Conservation (phyloP, 2,888 invertebrate genomes). For the Cyclophora punctaria region DNA sequence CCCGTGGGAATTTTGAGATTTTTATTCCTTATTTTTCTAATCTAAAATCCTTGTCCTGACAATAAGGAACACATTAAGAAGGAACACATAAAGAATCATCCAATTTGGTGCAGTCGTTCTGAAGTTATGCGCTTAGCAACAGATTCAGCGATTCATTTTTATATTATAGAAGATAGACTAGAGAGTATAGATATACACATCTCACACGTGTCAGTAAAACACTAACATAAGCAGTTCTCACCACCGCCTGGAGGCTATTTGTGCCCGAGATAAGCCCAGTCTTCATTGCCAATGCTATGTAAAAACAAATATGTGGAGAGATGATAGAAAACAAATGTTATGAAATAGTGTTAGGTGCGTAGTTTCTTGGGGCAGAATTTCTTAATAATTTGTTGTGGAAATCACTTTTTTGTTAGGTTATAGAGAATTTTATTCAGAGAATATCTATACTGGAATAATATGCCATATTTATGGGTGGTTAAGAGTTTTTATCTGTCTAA, state of each 20-base stretch:
- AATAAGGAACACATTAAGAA: no score
- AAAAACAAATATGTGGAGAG: conserved; percentile 12
- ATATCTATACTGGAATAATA: neutral
- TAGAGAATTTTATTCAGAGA: neutral
- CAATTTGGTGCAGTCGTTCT: no score
- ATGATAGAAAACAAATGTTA: conserved; percentile 3
- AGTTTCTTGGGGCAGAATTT: neutral
- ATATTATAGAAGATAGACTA: no score
- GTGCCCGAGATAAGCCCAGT: conserved; percentile 32
- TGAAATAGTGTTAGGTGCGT: neutral
- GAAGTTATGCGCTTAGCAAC: no score
- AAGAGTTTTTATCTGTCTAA: neutral
- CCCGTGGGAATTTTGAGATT: no score
- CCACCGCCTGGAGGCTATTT: conserved; percentile 33
- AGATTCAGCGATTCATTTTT: no score
- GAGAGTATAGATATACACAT: no score
- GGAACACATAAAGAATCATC: no score
- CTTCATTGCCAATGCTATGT: conserved; percentile 24
- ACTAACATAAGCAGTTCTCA: conserved; percentile 20
- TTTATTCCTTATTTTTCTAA: no score
- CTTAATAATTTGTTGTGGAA: neutral
- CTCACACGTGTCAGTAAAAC: no score
- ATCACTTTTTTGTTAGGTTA: neutral
- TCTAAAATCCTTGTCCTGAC: no score
- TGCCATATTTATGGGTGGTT: neutral